These are phyloP conservation scores for Gambusia holbrooki DNA, from an alignment of 2,113 vertebrate genomes.

Conservation along the genomic window DNA sequence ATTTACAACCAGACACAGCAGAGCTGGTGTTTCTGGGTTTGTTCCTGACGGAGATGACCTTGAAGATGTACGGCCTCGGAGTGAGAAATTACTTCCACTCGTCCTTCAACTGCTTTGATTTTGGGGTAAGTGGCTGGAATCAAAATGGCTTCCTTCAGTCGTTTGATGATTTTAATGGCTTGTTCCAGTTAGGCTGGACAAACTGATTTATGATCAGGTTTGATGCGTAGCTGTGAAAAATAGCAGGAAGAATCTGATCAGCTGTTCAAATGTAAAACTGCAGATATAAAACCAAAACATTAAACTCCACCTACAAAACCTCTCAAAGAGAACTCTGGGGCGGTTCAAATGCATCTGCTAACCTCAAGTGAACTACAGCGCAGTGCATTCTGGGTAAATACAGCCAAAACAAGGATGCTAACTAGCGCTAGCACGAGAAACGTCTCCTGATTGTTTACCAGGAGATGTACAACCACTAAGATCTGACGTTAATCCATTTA, in stretches of 20 bases:
- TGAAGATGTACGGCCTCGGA: slow-evolving; percentile 98
- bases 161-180: not conserved
- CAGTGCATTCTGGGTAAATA: too few species aligned
- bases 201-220: too few species aligned
- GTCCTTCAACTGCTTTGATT: slow-evolving; percentile 99
- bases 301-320: too few species aligned
- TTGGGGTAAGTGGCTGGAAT: slow-evolving; percentile 85
- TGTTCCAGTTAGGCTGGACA: not conserved
- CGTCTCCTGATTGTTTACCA: too few species aligned
- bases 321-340: too few species aligned
- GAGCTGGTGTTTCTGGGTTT: slow-evolving; percentile 97
- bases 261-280: not conserved
- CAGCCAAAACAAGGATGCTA: too few species aligned
- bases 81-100: slow-evolving; percentile 96
- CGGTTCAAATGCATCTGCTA: too few species aligned
- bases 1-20: slow-evolving; percentile 83
- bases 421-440: too few species aligned
- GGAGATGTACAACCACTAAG: too few species aligned
- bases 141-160: not conserved
- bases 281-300: not conserved
- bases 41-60: slow-evolving; percentile 94
- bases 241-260: not conserved
- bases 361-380: too few species aligned
- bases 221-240: too few species aligned
- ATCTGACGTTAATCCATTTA: too few species aligned